These are phyloP conservation scores for Ylistrum balloti DNA, from an alignment of 1,140 invertebrate species.

Conservation along the genomic window DNA sequence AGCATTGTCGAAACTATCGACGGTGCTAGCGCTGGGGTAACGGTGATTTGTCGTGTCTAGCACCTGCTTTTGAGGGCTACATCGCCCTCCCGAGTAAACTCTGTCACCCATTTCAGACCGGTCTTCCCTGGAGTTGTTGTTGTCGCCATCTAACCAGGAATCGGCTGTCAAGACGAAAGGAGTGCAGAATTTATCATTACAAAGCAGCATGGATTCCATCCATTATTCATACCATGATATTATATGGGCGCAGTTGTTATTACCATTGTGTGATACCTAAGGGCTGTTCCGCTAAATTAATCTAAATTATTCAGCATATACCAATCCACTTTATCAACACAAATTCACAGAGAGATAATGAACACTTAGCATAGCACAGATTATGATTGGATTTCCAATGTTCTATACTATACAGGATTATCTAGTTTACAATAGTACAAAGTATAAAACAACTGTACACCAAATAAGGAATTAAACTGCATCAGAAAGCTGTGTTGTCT, in stretches of 20 bases:
- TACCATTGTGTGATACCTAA: neutral
- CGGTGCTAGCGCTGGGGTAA: slow-evolving; percentile 62
- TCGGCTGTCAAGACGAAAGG: slow-evolving; percentile 56
- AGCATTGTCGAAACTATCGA: slow-evolving; percentile 70
- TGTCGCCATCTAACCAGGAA: slow-evolving; percentile 68
- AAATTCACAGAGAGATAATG: neutral
- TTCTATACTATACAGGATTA: neutral
- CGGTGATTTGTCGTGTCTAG: neutral
- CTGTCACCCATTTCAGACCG: slow-evolving; percentile 62
- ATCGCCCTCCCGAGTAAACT: slow-evolving; percentile 67
- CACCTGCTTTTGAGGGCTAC: slow-evolving; percentile 60
- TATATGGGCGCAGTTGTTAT: neutral
- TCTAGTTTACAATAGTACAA: too few species aligned
- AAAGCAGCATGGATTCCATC: neutral
- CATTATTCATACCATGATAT: neutral
- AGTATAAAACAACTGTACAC: too few species aligned
- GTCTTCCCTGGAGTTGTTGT: slow-evolving; percentile 53
- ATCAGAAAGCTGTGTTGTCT: too few species aligned
- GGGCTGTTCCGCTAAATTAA: slow-evolving; percentile 1
- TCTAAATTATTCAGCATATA: slow-evolving; percentile 6
- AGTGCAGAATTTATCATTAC: neutral
- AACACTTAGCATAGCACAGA: neutral
- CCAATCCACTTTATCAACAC: neutral
- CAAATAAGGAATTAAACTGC: too few species aligned
- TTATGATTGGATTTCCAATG: neutral